A percentile compares a stretch with the other conserved stretches of the same genome.
These are phyloP conservation scores for Physella acuta DNA, from an alignment of 1,140 invertebrate species.

Conservation along the genomic window DNA sequence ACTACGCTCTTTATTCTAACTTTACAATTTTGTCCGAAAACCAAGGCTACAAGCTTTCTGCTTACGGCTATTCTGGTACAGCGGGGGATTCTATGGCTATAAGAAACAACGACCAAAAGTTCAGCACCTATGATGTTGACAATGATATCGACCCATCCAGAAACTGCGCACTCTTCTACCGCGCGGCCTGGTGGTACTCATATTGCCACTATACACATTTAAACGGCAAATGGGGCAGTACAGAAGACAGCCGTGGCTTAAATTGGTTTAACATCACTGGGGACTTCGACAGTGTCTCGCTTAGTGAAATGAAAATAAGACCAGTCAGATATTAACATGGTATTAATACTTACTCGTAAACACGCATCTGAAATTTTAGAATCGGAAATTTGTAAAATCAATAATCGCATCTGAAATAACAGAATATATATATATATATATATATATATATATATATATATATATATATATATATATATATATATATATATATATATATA, in stretches of 20 bases:
- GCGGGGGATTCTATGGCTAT: neutral
- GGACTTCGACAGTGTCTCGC: neutral
- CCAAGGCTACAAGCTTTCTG: neutral
- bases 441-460: no score
- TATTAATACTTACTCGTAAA: no score
- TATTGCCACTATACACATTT: neutral
- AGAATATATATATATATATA: no score
- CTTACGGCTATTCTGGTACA: neutral
- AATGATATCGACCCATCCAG: neutral
- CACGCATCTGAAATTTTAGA: no score
- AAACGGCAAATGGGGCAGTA: neutral
- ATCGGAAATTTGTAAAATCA: no score
- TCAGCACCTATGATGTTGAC: constrained; percentile 8
- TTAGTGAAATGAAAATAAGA: constrained; percentile 16
- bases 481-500: no score
- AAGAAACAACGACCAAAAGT: neutral
- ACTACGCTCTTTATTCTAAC: neutral
- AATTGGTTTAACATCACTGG: neutral
- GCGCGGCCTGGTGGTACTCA: constrained; percentile 4
- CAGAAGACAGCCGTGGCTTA: neutral
- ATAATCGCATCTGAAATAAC: no score
- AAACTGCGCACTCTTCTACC: neutral
- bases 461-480: no score
- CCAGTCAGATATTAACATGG: no score
- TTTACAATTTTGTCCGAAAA: neutral